Evolutionary conservation across 2,888 invertebrate species (phyloP).

Genomic region (Ceratothoa steindachneri): DNA sequence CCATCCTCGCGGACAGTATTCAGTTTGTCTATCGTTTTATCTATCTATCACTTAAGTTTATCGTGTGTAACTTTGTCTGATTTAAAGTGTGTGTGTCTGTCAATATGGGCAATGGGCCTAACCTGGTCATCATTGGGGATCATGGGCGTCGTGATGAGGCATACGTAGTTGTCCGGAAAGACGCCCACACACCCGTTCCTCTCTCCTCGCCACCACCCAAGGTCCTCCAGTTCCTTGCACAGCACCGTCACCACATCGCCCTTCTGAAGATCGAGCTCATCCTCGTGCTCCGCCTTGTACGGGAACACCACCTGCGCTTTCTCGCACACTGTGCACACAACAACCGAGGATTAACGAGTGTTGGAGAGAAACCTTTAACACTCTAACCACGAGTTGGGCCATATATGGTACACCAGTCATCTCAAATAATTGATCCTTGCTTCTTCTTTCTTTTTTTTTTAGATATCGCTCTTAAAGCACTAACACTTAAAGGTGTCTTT

Average conservation of each 20-base stretch:
- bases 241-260: slow-evolving; percentile 84
- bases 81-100: slow-evolving; percentile 1
- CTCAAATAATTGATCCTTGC: too few species aligned
- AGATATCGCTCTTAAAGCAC: too few species aligned
- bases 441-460: too few species aligned
- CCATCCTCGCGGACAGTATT: too few species aligned
- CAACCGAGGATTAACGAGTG: too few species aligned
- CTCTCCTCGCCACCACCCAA: slow-evolving; percentile 98
- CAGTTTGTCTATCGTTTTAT: too few species aligned
- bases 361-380: too few species aligned
- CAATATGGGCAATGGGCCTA: background rate
- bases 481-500: too few species aligned
- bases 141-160: slow-evolving; percentile 57
- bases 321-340: slow-evolving; percentile 65
- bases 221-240: slow-evolving; percentile 83
- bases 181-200: slow-evolving; percentile 81
- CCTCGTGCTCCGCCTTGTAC: slow-evolving; percentile 87
- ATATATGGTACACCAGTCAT: too few species aligned
- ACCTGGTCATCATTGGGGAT: too few species aligned
- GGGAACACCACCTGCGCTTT: slow-evolving; percentile 76
- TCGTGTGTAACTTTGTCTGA: background rate
- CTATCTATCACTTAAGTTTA: too few species aligned
- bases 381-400: too few species aligned
- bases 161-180: slow-evolving; percentile 96
- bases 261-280: slow-evolving; percentile 82